Percentiles rank a stretch among this genome's conserved stretches.
phyloP scores from a whole-genome alignment of 2,888 invertebrate genomes.

The Hypsopygia costalis region DNA sequence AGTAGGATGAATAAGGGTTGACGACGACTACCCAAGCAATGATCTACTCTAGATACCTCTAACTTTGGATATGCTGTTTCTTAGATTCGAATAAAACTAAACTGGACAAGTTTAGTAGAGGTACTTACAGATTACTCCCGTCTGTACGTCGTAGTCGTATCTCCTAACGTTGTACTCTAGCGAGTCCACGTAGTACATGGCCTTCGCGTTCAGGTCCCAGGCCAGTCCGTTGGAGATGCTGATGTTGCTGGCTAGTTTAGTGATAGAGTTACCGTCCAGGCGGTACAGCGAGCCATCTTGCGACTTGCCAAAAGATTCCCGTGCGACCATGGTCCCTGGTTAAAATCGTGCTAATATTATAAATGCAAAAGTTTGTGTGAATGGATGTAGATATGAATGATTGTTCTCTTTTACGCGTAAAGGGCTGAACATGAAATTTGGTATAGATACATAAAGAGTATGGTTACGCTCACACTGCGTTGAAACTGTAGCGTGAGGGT shows the following conservation, averaged over 20 bases:
- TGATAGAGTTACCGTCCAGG: conserved; percentile 37
- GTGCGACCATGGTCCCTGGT: conserved; percentile 81
- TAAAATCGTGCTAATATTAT: not conserved
- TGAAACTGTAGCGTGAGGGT: too few species aligned
- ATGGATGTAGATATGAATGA: too few species aligned
- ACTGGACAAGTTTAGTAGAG: too few species aligned
- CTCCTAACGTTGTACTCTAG: conserved; percentile 82
- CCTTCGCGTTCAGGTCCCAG: conserved; percentile 84
- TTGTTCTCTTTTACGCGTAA: too few species aligned
- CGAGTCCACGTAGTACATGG: conserved; percentile 89
- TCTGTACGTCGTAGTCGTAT: conserved; percentile 86
- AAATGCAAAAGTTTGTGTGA: not conserved
- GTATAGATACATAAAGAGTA: too few species aligned
- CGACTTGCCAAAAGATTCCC: conserved; percentile 52
- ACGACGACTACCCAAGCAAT: too few species aligned
- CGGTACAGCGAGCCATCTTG: conserved; percentile 71
- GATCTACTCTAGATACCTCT: too few species aligned
- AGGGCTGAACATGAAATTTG: too few species aligned
- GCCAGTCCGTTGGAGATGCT: conserved; percentile 88
- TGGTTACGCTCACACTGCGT: too few species aligned
- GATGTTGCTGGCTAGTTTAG: conserved; percentile 45
- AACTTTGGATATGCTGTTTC: too few species aligned
- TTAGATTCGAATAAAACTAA: too few species aligned
- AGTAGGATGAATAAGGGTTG: too few species aligned
- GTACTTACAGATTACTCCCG: conserved; percentile 83